These are phyloP conservation scores for Chrysocyon brachyurus DNA, from an alignment of 2,797 vertebrate species.

Conservation along the genomic window DNA sequence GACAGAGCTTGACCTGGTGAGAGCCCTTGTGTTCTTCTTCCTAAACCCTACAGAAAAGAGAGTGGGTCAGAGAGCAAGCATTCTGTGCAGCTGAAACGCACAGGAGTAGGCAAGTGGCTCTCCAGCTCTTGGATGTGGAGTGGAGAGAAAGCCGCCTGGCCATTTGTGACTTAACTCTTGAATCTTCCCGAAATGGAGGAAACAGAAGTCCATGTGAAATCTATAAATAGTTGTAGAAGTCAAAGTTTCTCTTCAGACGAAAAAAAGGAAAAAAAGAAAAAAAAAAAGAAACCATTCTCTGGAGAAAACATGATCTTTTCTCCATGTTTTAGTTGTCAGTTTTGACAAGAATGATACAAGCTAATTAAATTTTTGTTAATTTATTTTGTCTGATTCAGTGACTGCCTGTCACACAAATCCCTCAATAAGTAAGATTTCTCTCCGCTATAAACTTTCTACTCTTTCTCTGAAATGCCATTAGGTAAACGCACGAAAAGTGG, in stretches of 20 bases:
- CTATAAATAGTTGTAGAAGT: conserved; percentile 86
- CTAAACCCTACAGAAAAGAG: conserved; percentile 52
- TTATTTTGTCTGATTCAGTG: conserved; percentile 89
- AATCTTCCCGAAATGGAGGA: conserved; percentile 85
- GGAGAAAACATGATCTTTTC: conserved; percentile 88
- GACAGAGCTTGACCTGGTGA: not conserved
- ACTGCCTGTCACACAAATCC: conserved; percentile 87
- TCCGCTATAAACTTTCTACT: conserved; percentile 81
- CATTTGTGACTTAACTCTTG: conserved; percentile 77
- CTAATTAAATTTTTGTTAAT: conserved; percentile 91
- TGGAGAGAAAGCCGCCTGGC: conserved; percentile 45
- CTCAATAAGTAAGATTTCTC: conserved; percentile 83
- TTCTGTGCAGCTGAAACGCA: not conserved
- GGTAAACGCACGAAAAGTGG: conserved; percentile 84
- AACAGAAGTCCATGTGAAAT: conserved; percentile 82
- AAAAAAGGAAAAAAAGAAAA: conserved; percentile 76
- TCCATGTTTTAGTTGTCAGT: conserved; percentile 87
- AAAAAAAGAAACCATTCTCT: conserved; percentile 75
- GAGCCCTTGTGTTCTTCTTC: not conserved
- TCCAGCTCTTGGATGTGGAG: not conserved
- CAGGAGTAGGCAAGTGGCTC: accelerated
- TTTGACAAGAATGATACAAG: conserved; percentile 89
- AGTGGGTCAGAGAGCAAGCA: not conserved
- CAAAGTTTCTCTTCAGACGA: conserved; percentile 80
- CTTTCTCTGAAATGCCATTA: conserved; percentile 85